Base-by-base conservation (phyloP, 2,797 vertebrate genomes). In the Helostoma temminkii region DNA sequence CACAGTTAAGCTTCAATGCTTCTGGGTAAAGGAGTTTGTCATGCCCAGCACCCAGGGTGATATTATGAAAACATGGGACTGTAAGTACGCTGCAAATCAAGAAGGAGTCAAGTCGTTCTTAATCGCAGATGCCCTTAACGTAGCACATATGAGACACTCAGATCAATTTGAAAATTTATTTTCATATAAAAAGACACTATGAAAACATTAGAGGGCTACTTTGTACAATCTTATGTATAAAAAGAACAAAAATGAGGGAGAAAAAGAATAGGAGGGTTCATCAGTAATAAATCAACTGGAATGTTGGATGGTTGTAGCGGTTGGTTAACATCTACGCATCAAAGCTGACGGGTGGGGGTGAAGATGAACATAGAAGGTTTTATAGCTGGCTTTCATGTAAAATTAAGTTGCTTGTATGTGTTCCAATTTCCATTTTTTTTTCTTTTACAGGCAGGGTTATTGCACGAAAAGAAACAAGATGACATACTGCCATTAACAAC, bases 141-240 rank as follows among this genome's bases (percentile, higher is more conserved):
- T 54, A 68, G 64, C 25, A 9, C 7, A 19, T 48, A 73, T 9
- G 50, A 88, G 79, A 87, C 85, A 74, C 61, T 26, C 25, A 42
- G 66, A 76, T 93, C 86, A 71, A 91, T 92, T 93, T 93, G 90
- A 93, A 93, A 93, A 93, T 93, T 93, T 94, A 94, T 93, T 95
- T 94, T 94, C 90, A 93, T 94, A 94, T 92, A 92, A 94, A 94
- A 94, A 93, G 86, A 93, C 90, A 94, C 93, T 94, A 94, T 94
- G 93, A 94, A 95, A 94, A 94, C 93, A 93, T 92, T 91, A 94
- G 90, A 93, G 91, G 91, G 93, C 92, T 92, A 92, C 89, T 93
- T 93, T 94, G 87, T 93, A 94, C 92, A 94, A 92, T 93, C 87
- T 87, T 91, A 92, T 93, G 91, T 93, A 93, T 93, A 93, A 94